These are phyloP conservation scores for Drosophila aff. DNA, from an alignment of 1,140 invertebrate species.

Conservation along the genomic window DNA sequence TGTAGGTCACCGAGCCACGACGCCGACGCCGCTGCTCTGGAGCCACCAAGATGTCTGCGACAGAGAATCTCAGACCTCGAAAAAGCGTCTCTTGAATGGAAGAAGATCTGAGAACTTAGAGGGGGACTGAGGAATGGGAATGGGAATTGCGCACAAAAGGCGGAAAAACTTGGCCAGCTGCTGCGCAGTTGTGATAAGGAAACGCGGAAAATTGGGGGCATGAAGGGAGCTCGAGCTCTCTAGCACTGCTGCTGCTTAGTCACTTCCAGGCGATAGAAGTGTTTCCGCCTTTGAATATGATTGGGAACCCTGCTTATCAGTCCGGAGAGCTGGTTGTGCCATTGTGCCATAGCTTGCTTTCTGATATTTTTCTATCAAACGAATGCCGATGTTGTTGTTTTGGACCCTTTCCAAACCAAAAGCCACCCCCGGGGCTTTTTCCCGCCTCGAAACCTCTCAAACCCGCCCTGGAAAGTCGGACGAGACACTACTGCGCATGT, in stretches of 20 bases:
- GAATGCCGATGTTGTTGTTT: constrained; percentile 13
- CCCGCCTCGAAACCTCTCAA: constrained; percentile 39
- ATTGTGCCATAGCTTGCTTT: neutral
- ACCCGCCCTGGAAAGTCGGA: constrained; percentile 30
- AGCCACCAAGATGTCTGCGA: constrained; percentile 44
- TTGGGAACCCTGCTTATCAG: constrained; percentile 66
- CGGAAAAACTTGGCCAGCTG: constrained; percentile 49
- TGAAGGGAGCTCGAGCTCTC: neutral
- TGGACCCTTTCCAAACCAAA: neutral
- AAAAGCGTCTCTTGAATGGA: constrained; percentile 35
- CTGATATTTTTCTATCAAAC: constrained; percentile 10
- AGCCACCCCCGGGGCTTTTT: constrained; percentile 40
- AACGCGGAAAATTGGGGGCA: constrained; percentile 5
- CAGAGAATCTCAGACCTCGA: constrained; percentile 41
- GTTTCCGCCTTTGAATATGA: constrained; percentile 65
- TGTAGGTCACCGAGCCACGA: constrained; percentile 73
- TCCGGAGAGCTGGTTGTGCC: neutral
- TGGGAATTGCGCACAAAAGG: constrained; percentile 40
- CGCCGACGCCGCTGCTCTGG: constrained; percentile 25
- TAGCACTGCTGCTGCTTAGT: constrained; percentile 46
- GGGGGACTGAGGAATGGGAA: neutral
- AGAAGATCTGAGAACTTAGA: constrained; percentile 15
- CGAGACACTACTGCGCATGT: constrained; percentile 71
- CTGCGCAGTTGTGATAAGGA: constrained; percentile 51
- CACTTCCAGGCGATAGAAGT: constrained; percentile 51